These are phyloP conservation scores for Hydractinia echinata DNA, from an alignment of 30 jellyfish, hydroid and myxozoan species.

Conservation along the genomic window DNA sequence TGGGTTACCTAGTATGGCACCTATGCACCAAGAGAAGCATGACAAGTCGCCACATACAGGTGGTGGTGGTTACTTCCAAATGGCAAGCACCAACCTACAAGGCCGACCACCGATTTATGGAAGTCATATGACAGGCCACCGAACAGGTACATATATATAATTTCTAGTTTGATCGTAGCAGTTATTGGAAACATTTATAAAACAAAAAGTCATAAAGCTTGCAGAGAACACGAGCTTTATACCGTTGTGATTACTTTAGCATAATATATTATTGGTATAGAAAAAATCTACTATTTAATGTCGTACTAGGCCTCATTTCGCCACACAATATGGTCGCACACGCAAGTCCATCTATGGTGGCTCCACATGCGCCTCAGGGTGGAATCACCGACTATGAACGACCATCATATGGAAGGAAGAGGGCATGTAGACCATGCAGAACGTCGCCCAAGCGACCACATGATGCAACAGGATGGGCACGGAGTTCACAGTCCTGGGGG, in stretches of 20 bases:
- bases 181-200: too few species aligned
- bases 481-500: background rate
- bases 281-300: too few species aligned
- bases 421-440: background rate
- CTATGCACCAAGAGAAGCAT: constrained; percentile 22
- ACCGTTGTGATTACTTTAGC: too few species aligned
- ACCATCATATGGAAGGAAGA: constrained; percentile 9
- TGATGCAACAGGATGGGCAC: background rate
- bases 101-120: constrained; percentile 3
- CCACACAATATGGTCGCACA: too few species aligned
- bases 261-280: too few species aligned
- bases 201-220: too few species aligned
- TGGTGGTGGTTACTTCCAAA: background rate
- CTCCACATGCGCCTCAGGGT: too few species aligned
- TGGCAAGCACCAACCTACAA: background rate
- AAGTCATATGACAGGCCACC: background rate
- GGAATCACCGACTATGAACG: background rate
- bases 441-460: constrained; percentile 1
- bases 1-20: background rate
- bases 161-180: too few species aligned
- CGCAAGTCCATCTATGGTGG: too few species aligned
- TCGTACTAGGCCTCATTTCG: too few species aligned
- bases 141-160: too few species aligned
- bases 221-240: background rate
- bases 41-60: background rate